A percentile compares a stretch with the other conserved stretches of the same genome.
phyloP scores from a whole-genome alignment of 2,888 invertebrate species.

The Balanococcus diminutus region DNA sequence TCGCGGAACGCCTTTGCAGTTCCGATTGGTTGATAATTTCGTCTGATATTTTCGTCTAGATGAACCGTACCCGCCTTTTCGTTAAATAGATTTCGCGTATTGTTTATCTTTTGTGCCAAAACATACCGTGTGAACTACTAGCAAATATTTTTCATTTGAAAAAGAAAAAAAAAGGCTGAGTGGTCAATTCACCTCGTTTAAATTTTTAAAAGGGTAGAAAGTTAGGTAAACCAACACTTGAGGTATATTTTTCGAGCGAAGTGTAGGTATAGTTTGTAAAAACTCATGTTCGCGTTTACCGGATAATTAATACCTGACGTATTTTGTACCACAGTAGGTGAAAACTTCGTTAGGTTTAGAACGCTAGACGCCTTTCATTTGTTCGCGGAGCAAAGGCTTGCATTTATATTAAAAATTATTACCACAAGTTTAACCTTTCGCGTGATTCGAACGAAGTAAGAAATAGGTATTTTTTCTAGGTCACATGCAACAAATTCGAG shows the following conservation, averaged over 20 bases:
- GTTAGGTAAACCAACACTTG: too few relatives aligned
- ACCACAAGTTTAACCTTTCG: neutral
- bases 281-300: neutral
- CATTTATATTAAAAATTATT: neutral
- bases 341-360: neutral
- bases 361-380: neutral
- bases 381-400: neutral
- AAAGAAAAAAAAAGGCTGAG: too few relatives aligned
- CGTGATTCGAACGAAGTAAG: neutral
- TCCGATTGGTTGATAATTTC: constrained; percentile 8
- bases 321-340: neutral
- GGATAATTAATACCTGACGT: neutral
- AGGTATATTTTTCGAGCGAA: too few relatives aligned
- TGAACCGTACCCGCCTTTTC: neutral
- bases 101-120: neutral
- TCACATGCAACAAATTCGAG: neutral
- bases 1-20: neutral
- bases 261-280: neutral
- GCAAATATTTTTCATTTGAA: too few relatives aligned
- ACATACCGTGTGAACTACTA: too few relatives aligned
- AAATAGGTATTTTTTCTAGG: neutral
- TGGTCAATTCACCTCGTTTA: too few relatives aligned
- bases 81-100: neutral
- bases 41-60: constrained; percentile 7
- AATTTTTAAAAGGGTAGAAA: too few relatives aligned